phyloP scores from a whole-genome alignment of 2,113 vertebrate species.

The Athene cunicularia region DNA sequence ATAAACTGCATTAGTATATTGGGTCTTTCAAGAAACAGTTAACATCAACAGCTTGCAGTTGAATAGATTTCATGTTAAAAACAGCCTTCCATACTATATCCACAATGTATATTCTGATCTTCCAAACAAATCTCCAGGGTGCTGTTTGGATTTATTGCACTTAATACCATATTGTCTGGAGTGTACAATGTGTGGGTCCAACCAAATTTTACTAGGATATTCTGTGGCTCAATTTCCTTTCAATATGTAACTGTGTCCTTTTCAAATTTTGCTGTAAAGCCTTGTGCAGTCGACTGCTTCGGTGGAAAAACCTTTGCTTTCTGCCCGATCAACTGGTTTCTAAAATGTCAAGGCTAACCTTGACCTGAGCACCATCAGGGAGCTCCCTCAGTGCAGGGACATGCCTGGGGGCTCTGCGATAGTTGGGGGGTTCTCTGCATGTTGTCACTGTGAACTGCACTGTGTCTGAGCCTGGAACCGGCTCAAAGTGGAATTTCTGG shows the following conservation, averaged over 20 bases:
- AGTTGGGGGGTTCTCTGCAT: neutral
- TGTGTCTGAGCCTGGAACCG: neutral
- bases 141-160: constrained; percentile 42
- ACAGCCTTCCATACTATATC: constrained; percentile 5
- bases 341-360: neutral
- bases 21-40: constrained; percentile 37
- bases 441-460: neutral
- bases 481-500: neutral
- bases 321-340: neutral
- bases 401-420: neutral
- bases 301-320: neutral
- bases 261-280: constrained; percentile 26
- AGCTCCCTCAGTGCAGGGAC: neutral
- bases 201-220: constrained; percentile 19
- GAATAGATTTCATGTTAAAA: constrained; percentile 32
- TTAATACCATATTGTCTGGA: constrained; percentile 43
- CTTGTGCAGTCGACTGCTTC: neutral
- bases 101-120: constrained; percentile 34
- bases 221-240: constrained; percentile 59
- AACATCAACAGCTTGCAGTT: neutral
- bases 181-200: neutral
- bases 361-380: neutral
- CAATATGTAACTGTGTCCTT: neutral
- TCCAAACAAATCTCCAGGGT: constrained; percentile 34
- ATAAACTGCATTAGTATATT: constrained; percentile 57